Evolutionary conservation across 2,888 invertebrate genomes (phyloP).

Genomic region (Morpho deidamia): DNA sequence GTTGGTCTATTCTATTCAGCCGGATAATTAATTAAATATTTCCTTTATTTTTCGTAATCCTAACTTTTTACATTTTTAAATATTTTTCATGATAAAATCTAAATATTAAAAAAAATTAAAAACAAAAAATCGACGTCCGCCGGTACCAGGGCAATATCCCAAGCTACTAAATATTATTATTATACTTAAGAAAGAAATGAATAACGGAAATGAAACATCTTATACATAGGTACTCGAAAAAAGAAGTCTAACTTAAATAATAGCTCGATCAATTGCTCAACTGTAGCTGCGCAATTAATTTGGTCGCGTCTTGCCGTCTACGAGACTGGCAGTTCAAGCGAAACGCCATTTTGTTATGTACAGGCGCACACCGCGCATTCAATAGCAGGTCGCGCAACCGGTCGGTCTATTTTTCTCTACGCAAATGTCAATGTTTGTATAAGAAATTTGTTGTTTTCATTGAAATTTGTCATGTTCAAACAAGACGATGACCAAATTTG

Average conservation of each 20-base stretch:
- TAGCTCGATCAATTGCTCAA: conserved; percentile 1
- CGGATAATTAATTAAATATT: too few species aligned
- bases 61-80: too few species aligned
- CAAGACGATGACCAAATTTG: not conserved
- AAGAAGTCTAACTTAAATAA: not conserved
- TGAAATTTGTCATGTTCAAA: too few species aligned
- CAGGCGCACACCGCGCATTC: conserved; percentile 1
- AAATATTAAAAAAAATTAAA: too few species aligned
- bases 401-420: not conserved
- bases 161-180: too few species aligned
- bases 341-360: not conserved
- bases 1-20: too few species aligned
- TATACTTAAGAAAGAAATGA: too few species aligned
- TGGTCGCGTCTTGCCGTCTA: not conserved
- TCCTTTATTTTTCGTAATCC: too few species aligned
- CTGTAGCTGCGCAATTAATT: conserved; percentile 1
- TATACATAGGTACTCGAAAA: not conserved
- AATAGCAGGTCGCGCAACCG: conserved; percentile 10
- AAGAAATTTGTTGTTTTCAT: not conserved
- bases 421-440: not conserved
- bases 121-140: too few species aligned
- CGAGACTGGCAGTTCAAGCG: conserved; percentile 9
- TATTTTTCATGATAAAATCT: too few species aligned
- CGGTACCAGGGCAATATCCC: too few species aligned
- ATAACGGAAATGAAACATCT: too few species aligned